Evolutionary conservation across 2,888 invertebrate genomes (phyloP), one percentile per base, ranked within the genome.

Genomic region (Sceliomorpha sp.): DNA sequence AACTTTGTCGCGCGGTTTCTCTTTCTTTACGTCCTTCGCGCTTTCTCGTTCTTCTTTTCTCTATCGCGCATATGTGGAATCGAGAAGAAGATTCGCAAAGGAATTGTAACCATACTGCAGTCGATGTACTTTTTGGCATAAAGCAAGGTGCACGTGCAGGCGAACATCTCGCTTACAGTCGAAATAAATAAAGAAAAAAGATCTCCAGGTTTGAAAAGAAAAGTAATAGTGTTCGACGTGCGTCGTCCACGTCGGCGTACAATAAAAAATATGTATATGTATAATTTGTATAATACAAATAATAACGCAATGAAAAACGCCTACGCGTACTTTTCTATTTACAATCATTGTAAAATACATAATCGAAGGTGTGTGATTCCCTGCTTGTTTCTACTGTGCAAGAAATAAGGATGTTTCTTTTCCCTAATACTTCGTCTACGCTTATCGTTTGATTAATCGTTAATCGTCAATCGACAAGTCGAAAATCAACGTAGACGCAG

Each of bases 241-340:
- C 3, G 1, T n/a, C 29, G 8, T 7, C 12, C 8, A 32, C 17
- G 17, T 14, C 45, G 29, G 31, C 29, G n/a, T 9, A 10, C 51
- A 58, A 70, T 70, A 67, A 58, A 70, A 70, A 70, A 70, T 67
- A 67, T 58, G 50, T 70, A 53, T 70, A 64, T 70, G 31, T 67
- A 68, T 68, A 44, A 60, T 60, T 60, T 56, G 63, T 70, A 70
- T 70, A 62, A 70, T 66, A 70, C 70, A 70, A 70, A 58, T 70
- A 69, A 53, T 47, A 37, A 70, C 70, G 70, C 58, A 70, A 62
- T 51, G 58, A 53, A 62, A 45, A 62, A 70, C 70, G 60, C 56
- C 45, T 60, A 47, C 60, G 50, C 45, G 60, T 60, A 47, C 27
- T 44, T 68, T 48, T 63, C 68, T 70, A 70, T 69, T 53, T 73